Evolutionary conservation across 1,140 invertebrate species (phyloP).

Genomic region (Drosophila kikkawai): DNA sequence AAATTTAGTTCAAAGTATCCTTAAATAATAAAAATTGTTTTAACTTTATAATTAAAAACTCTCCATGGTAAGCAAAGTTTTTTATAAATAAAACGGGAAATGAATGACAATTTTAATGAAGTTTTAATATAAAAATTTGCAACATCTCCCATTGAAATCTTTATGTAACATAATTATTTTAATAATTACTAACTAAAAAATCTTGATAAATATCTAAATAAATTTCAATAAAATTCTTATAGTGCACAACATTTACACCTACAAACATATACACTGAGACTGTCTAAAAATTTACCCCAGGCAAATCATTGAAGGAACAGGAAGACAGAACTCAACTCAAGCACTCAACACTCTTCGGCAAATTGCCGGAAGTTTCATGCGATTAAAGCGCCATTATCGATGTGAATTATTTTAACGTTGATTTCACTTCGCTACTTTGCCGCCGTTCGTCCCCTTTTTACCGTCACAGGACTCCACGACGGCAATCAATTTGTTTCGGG

Average conservation of each 20-base stretch:
- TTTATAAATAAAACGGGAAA: too few relatives aligned
- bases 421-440: constrained; percentile 34
- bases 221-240: background rate
- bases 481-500: constrained; percentile 74
- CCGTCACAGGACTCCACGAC: constrained; percentile 25
- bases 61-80: too few relatives aligned
- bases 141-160: too few relatives aligned
- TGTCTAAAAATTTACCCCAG: constrained; percentile 42
- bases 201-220: background rate
- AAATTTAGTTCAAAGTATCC: background rate
- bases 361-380: constrained; percentile 81
- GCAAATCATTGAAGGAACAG: constrained; percentile 60
- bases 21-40: background rate
- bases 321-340: constrained; percentile 34
- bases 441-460: background rate
- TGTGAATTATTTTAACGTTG: constrained; percentile 79
- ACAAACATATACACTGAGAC: background rate
- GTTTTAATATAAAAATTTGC: too few relatives aligned
- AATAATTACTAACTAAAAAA: background rate
- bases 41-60: background rate
- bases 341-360: constrained; percentile 73
- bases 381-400: constrained; percentile 82
- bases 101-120: too few relatives aligned
- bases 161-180: too few relatives aligned
- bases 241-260: constrained; percentile 9